A percentile compares a stretch with the other conserved stretches of the same genome.
These are phyloP conservation scores for Chelmon rostratus DNA, from an alignment of 2,797 vertebrate species.

Conservation along the genomic window DNA sequence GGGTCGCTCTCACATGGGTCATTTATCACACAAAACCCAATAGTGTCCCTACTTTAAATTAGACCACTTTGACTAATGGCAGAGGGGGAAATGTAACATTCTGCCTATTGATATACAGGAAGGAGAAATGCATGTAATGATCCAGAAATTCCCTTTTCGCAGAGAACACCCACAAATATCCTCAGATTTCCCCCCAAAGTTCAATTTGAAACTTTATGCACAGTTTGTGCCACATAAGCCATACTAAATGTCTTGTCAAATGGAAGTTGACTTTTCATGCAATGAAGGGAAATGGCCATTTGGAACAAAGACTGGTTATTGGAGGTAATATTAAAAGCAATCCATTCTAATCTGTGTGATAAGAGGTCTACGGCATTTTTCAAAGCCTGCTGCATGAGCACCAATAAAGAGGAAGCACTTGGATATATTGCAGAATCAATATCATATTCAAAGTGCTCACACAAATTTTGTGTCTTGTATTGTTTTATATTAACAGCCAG, in stretches of 20 bases:
- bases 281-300: conserved; percentile 71
- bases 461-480: conserved; percentile 60
- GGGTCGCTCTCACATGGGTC: conserved; percentile 61
- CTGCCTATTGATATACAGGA: conserved; percentile 61
- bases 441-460: conserved; percentile 76
- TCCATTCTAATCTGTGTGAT: conserved; percentile 78
- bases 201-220: conserved; percentile 68
- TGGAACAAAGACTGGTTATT: conserved; percentile 68
- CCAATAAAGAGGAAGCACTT: conserved; percentile 67
- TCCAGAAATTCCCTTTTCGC: conserved; percentile 55
- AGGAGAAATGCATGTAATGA: conserved; percentile 67
- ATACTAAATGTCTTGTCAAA: conserved; percentile 75
- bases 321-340: conserved; percentile 80
- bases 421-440: conserved; percentile 78
- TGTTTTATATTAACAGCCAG: conserved; percentile 69
- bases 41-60: conserved; percentile 74
- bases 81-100: conserved; percentile 59
- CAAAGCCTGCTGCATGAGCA: conserved; percentile 55
- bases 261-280: conserved; percentile 74
- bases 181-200: conserved; percentile 52
- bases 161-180: conserved; percentile 52
- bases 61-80: conserved; percentile 75
- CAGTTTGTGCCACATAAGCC: conserved; percentile 59
- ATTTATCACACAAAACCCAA: conserved; percentile 77
- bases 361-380: conserved; percentile 66